phyloP scores from a whole-genome alignment of 1,140 invertebrate genomes.

The Scylla paramamosain region DNA sequence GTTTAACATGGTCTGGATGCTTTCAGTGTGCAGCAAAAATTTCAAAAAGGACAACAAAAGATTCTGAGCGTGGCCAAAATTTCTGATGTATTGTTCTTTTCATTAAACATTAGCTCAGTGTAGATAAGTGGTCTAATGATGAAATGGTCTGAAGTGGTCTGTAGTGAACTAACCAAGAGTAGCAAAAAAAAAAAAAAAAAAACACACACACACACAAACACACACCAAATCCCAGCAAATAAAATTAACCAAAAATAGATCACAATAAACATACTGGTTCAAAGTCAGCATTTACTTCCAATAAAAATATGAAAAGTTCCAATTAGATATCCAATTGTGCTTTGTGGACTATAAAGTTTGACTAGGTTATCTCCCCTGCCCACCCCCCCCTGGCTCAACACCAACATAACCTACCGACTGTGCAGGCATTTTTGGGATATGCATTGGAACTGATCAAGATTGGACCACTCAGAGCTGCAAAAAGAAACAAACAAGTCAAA shows the following conservation, averaged over 20 bases:
- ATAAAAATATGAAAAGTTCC: not conserved
- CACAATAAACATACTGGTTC: not conserved
- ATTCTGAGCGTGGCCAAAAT: too few species aligned
- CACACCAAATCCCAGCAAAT: not conserved
- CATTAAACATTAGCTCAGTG: too few species aligned
- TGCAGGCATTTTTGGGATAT: conserved; percentile 74
- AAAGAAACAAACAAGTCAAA: conserved; percentile 69
- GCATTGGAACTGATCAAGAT: conserved; percentile 74
- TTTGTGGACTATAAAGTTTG: conserved; percentile 26
- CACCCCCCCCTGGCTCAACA: conserved; percentile 45
- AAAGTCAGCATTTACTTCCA: not conserved
- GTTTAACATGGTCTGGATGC: too few species aligned
- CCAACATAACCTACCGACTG: conserved; percentile 70
- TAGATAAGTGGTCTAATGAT: too few species aligned
- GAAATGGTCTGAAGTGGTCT: too few species aligned
- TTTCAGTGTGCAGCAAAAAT: too few species aligned
- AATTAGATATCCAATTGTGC: conserved; percentile 4
- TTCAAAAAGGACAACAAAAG: too few species aligned
- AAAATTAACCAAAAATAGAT: not conserved
- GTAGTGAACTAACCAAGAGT: not conserved
- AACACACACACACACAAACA: too few species aligned
- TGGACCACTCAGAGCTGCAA: conserved; percentile 74
- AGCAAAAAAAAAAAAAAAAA: not conserved
- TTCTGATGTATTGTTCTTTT: too few species aligned
- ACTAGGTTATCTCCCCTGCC: conserved; percentile 59